These are phyloP conservation scores for Pygocentrus nattereri DNA, from an alignment of 2,797 vertebrate genomes.

Conservation along the genomic window DNA sequence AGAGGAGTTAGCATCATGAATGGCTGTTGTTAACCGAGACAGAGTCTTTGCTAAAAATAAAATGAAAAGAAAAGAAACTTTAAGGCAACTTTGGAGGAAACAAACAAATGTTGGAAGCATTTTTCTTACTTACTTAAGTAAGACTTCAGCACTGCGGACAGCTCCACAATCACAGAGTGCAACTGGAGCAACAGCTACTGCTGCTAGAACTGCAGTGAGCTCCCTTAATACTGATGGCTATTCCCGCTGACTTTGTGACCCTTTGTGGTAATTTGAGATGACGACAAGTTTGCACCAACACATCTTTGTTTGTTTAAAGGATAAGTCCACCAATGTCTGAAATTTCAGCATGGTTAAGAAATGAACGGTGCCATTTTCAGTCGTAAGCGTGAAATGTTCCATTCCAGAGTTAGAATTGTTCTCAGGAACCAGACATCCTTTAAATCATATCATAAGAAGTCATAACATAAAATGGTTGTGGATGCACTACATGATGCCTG, in stretches of 20 bases:
- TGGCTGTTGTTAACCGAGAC: background rate
- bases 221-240: constrained; percentile 1
- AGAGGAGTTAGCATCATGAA: constrained; percentile 38
- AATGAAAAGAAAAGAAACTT: background rate
- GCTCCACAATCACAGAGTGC: background rate
- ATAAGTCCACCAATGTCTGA: too few species aligned
- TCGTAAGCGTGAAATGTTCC: too few species aligned
- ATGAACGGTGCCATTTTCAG: too few species aligned
- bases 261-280: background rate
- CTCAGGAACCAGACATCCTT: too few species aligned
- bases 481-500: too few species aligned
- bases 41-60: background rate
- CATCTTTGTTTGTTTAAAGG: too few species aligned
- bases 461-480: too few species aligned
- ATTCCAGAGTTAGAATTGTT: too few species aligned
- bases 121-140: constrained; percentile 34
- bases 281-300: background rate
- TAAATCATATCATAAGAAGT: too few species aligned
- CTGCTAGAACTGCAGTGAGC: constrained; percentile 20
- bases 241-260: background rate
- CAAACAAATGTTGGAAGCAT: constrained; percentile 23
- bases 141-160: constrained; percentile 45
- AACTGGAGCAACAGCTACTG: background rate
- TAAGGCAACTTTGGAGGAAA: constrained; percentile 16
- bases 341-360: too few species aligned